Conservation (phyloP, 2,888 invertebrate genomes). For the Cheiracanthium punctorium region DNA sequence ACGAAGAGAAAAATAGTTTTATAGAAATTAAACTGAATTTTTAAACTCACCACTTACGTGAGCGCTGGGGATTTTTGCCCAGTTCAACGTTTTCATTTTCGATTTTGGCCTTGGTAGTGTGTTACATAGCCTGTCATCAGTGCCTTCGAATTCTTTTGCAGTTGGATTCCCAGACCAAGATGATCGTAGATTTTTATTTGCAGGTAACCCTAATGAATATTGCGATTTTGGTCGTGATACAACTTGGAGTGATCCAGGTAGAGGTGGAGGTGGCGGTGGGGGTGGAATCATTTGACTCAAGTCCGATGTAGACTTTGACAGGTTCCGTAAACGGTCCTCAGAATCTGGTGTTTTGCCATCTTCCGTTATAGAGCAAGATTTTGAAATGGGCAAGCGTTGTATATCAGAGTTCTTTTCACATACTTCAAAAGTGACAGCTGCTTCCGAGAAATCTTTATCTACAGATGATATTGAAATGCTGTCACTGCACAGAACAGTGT, state of each 20-base stretch:
- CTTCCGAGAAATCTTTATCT: background rate
- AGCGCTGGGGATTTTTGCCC: slow-evolving; percentile 92
- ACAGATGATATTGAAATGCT: background rate
- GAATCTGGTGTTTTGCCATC: background rate
- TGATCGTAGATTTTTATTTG: background rate
- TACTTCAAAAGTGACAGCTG: background rate
- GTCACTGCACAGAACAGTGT: background rate
- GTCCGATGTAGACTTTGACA: slow-evolving; percentile 13
- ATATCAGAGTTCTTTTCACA: background rate
- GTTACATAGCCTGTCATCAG: background rate
- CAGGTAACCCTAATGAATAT: slow-evolving; percentile 72
- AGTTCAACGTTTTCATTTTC: slow-evolving; percentile 98
- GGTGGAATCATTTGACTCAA: slow-evolving; percentile 3
- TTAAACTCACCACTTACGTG: slow-evolving; percentile 72
- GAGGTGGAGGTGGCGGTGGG: slow-evolving; percentile 73
- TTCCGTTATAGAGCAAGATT: background rate
- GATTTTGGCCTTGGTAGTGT: slow-evolving; percentile 89
- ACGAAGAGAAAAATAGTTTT: no score
- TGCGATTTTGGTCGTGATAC: slow-evolving; percentile 74
- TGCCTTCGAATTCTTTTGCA: slow-evolving; percentile 4
- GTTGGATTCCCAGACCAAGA: background rate
- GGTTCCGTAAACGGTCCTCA: background rate
- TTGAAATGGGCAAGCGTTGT: background rate
- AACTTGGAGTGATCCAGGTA: slow-evolving; percentile 76
- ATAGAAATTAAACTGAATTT: background rate